A percentile compares a stretch with the other conserved stretches of the same genome.
These are phyloP conservation scores for Caenorhabditis afra DNA, from an alignment of 2,888 invertebrate genomes.

Conservation along the genomic window DNA sequence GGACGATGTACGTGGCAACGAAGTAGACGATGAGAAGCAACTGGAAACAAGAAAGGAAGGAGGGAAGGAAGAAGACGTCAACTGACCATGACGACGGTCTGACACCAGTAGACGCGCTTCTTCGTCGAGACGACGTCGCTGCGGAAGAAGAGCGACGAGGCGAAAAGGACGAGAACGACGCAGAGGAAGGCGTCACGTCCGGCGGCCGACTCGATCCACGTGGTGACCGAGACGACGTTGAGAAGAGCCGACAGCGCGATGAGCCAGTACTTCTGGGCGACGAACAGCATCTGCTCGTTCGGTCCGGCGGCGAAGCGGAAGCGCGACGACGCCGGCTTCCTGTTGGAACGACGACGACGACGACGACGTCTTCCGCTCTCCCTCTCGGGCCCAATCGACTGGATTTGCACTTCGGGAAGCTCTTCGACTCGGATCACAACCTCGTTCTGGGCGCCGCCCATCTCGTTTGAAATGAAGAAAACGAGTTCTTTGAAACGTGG, in stretches of 20 bases:
- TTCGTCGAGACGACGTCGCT: background rate
- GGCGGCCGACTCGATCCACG: background rate
- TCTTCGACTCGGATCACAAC: background rate
- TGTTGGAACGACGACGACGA: too few relatives aligned
- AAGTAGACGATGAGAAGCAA: background rate
- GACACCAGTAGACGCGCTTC: background rate
- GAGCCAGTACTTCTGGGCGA: slow-evolving; percentile 4
- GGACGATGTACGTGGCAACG: too few relatives aligned
- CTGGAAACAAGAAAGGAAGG: background rate
- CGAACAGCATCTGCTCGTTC: background rate
- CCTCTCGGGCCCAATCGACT: too few relatives aligned
- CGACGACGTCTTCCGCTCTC: too few relatives aligned
- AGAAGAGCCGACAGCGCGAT: background rate
- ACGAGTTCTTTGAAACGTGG: too few relatives aligned
- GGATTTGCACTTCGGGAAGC: background rate
- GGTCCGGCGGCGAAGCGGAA: background rate
- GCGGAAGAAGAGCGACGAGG: background rate
- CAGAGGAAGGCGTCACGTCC: background rate
- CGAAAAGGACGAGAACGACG: background rate
- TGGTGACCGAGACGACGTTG: background rate
- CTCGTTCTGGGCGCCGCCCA: background rate
- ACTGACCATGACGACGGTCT: background rate
- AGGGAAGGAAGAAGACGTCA: background rate
- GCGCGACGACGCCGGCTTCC: too few relatives aligned
- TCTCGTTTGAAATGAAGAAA: background rate